Percentiles rank a stretch among this genome's conserved stretches.
Evolutionary conservation across 2,113 vertebrate genomes (phyloP).

Genomic region (Xyrauchen texanus): DNA sequence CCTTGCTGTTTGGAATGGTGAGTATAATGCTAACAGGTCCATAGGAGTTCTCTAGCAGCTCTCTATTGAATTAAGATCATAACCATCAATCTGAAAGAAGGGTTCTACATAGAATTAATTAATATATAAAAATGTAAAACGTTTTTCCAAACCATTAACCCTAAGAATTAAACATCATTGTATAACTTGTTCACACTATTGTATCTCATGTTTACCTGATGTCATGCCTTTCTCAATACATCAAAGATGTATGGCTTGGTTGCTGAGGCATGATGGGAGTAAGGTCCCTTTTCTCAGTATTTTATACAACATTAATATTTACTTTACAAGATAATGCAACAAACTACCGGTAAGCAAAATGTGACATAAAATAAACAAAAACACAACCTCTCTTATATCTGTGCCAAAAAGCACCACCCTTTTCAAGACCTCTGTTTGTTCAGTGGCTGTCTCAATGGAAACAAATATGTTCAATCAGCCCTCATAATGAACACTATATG

Average conservation of each 20-base stretch:
- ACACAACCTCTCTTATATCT: conserved; percentile 26
- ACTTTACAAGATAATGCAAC: conserved; percentile 33
- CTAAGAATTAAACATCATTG: too few species aligned
- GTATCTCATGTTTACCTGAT: too few species aligned
- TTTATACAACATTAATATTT: background rate
- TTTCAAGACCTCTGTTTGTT: conserved; percentile 49
- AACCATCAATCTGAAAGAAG: too few species aligned
- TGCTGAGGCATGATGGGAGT: background rate
- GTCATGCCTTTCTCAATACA: too few species aligned
- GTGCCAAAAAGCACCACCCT: conserved; percentile 14
- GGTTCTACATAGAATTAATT: too few species aligned
- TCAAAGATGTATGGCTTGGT: background rate
- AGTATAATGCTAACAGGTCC: conserved; percentile 49
- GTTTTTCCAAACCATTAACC: too few species aligned
- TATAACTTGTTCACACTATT: too few species aligned
- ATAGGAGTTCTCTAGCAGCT: too few species aligned
- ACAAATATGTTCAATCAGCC: conserved; percentile 57
- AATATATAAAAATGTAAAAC: too few species aligned
- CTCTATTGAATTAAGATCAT: too few species aligned
- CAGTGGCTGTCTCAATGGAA: conserved; percentile 61
- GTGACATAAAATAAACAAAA: background rate
- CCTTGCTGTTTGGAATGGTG: conserved; percentile 97
- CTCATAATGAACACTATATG: conserved; percentile 29
- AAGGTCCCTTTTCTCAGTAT: background rate
- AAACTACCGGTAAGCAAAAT: background rate